Base-by-base conservation (phyloP, 2,797 vertebrate genomes). In the Lates japonicus region DNA sequence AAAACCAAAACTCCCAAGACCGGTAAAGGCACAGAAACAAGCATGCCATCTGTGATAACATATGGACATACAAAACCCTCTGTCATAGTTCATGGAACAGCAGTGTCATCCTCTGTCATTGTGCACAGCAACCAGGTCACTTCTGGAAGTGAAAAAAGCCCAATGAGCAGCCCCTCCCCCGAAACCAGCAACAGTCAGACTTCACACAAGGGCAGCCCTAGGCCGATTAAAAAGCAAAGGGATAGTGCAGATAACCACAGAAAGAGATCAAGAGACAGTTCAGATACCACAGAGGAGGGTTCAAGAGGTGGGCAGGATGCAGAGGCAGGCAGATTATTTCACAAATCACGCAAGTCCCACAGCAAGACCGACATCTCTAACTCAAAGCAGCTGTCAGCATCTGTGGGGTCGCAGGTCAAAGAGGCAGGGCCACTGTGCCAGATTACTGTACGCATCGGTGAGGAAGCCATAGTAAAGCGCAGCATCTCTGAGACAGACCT, bases 401-500 rank as follows among this genome's bases (percentile, higher is more conserved):
- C 93, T 0, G 78, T 81, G 14, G 92, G 87, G 69, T 93, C 93
- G 49, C 96, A 94, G 82, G 94, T 86, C 87, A 96, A 95, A 68
- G 92, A 94, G 3, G 86, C 92, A 1, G 96, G 96, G 19, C 97
- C 97, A 0, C 94, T 98, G 70, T 98, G 97, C 88, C 97, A 97
- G 92, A 98, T 98, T 85, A 98, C 97, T 29, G 97, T 98, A 72
- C 96, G 97, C 11, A 97, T 98, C 0, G 97, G 97, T 0, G 97
- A 98, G 88, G 97, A 98, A 87, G 97, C 97, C 70, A 97, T 98
- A 13, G 97, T 98, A 20, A 97, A 97, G 90, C 94, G 97, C 29
- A 97, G 97, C 71, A 98, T 98, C 90, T 97, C 97, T 1, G 97
- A 97, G 90, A 97, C 96, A 1, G 97, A 98, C 84, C 96, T 98